Evolutionary conservation across 1,140 invertebrate species (phyloP).

Genomic region (Leptinotarsa texana): DNA sequence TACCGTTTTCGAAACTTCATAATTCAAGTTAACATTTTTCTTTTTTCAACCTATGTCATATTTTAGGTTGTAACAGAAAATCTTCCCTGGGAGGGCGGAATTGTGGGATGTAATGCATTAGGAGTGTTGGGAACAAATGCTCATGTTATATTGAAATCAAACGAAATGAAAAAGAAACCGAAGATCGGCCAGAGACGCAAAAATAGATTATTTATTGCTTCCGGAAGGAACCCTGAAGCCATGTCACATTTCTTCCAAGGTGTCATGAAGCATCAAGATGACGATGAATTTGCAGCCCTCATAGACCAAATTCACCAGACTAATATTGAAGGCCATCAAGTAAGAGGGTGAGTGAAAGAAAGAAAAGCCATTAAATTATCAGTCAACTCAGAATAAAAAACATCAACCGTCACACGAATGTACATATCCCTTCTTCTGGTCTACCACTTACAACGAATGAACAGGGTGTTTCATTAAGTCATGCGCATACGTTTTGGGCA

Average conservation of each 20-base stretch:
- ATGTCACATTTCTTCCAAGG: constrained; percentile 70
- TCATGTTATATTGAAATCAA: constrained; percentile 67
- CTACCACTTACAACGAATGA: no score
- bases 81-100: constrained; percentile 61
- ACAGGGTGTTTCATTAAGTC: no score
- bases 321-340: constrained; percentile 29
- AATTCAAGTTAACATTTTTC: no score
- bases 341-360: constrained; percentile 6
- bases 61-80: constrained; percentile 67
- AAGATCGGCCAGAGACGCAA: not conserved
- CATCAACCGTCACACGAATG: no score
- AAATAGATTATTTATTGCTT: constrained; percentile 59
- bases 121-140: constrained; percentile 61
- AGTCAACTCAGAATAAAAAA: no score
- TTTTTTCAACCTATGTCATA: no score
- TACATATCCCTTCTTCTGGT: no score
- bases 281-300: constrained; percentile 61
- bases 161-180: constrained; percentile 59
- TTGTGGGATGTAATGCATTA: constrained; percentile 56
- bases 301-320: constrained; percentile 56
- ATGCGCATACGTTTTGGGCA: no score
- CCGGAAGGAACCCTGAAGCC: constrained; percentile 68
- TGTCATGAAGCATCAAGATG: constrained; percentile 62
- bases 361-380: not conserved
- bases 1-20: no score